Percentiles rank a stretch among this genome's conserved stretches.
Conservation (phyloP, 1,140 invertebrate genomes). For the Solenopsis invicta region DNA sequence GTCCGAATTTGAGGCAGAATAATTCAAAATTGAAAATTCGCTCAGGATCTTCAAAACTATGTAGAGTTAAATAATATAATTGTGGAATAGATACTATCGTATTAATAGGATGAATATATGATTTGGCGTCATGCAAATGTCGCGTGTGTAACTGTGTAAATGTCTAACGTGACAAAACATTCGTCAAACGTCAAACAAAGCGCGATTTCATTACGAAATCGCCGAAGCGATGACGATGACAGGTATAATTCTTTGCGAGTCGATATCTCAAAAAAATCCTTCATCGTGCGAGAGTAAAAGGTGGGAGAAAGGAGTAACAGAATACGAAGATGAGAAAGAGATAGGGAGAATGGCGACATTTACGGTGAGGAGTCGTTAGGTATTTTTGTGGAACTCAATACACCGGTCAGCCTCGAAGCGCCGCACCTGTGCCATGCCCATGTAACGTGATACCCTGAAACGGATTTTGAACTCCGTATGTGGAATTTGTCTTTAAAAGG, state of each 20-base stretch:
- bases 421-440: slow-evolving; percentile 71
- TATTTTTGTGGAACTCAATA: slow-evolving; percentile 79
- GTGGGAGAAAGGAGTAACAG: slow-evolving; percentile 6
- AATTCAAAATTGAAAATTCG: too few relatives aligned
- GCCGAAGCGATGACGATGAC: slow-evolving; percentile 52
- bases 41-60: too few relatives aligned
- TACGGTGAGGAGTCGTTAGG: slow-evolving; percentile 68
- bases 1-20: too few relatives aligned
- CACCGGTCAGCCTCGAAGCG: slow-evolving; percentile 77
- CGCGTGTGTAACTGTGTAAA: not conserved
- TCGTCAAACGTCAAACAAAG: not conserved
- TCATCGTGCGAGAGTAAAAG: slow-evolving; percentile 20
- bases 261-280: slow-evolving; percentile 63
- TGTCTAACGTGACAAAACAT: slow-evolving; percentile 8
- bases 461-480: slow-evolving; percentile 61
- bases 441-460: slow-evolving; percentile 74
- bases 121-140: not conserved
- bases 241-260: slow-evolving; percentile 54
- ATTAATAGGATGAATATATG: not conserved
- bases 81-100: not conserved
- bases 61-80: not conserved
- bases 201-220: slow-evolving; percentile 69
- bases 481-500: slow-evolving; percentile 6
- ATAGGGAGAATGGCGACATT: slow-evolving; percentile 63
- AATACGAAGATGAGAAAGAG: slow-evolving; percentile 24